phyloP scores from a whole-genome alignment of 2,888 invertebrate genomes.

The Drosophila mimetica region DNA sequence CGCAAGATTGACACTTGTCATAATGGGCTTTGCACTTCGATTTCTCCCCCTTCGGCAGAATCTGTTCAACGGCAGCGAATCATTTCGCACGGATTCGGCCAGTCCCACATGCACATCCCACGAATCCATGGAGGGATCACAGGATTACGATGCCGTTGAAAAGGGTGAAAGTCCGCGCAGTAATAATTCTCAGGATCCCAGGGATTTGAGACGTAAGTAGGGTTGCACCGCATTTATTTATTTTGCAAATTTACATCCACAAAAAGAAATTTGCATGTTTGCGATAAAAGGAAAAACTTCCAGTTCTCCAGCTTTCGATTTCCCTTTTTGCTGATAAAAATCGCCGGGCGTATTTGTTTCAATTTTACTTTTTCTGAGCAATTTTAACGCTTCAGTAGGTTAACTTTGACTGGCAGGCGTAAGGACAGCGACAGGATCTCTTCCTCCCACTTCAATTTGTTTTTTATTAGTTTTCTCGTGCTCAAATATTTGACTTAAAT shows the following conservation, averaged over 20 bases:
- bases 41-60: conserved; percentile 73
- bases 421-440: conserved; percentile 44
- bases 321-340: conserved; percentile 69
- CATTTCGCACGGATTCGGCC: conserved; percentile 86
- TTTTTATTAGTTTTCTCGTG: conserved; percentile 63
- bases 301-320: conserved; percentile 24
- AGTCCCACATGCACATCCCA: conserved; percentile 87
- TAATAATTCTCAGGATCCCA: conserved; percentile 84
- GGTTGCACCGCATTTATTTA: conserved; percentile 49
- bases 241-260: conserved; percentile 66
- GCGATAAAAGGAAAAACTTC: conserved; percentile 42
- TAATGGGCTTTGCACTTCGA: conserved; percentile 49
- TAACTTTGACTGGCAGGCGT: conserved; percentile 75
- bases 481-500: conserved; percentile 53
- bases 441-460: conserved; percentile 31
- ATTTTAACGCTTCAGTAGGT: conserved; percentile 82
- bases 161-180: conserved; percentile 85
- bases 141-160: conserved; percentile 86
- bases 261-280: conserved; percentile 53
- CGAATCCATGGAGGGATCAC: conserved; percentile 87
- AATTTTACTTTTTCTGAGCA: conserved; percentile 69
- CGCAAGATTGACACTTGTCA: conserved; percentile 71
- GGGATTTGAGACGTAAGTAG: conserved; percentile 87
- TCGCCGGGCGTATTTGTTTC: conserved; percentile 71
- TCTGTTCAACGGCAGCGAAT: conserved; percentile 84